Evolutionary conservation across 2,888 invertebrate species (phyloP).

Genomic region (Ormyrus rosae): DNA sequence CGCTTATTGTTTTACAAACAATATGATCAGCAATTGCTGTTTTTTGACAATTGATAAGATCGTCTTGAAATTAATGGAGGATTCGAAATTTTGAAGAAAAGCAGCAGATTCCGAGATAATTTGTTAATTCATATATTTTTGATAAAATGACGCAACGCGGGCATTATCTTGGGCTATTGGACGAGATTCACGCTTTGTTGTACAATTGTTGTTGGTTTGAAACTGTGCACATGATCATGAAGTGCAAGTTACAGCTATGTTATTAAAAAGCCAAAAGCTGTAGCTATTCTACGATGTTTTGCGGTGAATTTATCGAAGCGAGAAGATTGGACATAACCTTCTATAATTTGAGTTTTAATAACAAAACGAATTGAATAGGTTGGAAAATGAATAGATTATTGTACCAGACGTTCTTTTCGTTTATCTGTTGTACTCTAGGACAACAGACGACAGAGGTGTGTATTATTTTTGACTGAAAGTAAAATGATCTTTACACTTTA

Average conservation of each 20-base stretch:
- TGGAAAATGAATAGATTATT: slow-evolving; percentile 49
- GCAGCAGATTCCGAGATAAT: background rate
- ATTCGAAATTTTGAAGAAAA: background rate
- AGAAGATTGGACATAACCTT: slow-evolving; percentile 41
- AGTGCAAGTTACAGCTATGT: background rate
- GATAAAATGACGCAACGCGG: slow-evolving; percentile 55
- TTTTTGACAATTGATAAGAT: background rate
- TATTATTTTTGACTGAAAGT: background rate
- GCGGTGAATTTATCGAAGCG: slow-evolving; percentile 19
- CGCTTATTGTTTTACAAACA: slow-evolving; percentile 24
- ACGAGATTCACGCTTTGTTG: slow-evolving; percentile 27
- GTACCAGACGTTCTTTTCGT: slow-evolving; percentile 47
- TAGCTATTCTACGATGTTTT: slow-evolving; percentile 13
- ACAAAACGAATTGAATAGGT: background rate
- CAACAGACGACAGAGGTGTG: slow-evolving; percentile 56
- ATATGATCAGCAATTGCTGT: slow-evolving; percentile 26
- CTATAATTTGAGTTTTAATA: background rate
- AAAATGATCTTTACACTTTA: too few relatives aligned
- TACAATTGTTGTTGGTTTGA: background rate
- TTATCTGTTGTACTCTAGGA: slow-evolving; percentile 53
- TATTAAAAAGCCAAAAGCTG: background rate
- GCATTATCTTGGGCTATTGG: slow-evolving; percentile 25
- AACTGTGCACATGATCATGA: slow-evolving; percentile 8
- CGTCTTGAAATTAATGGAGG: background rate
- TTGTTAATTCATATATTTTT: slow-evolving; percentile 35